A percentile compares a stretch with the other conserved stretches of the same genome.
These are phyloP conservation scores for Salvelinus namaycush DNA, from an alignment of 2,113 vertebrate genomes.

Conservation along the genomic window DNA sequence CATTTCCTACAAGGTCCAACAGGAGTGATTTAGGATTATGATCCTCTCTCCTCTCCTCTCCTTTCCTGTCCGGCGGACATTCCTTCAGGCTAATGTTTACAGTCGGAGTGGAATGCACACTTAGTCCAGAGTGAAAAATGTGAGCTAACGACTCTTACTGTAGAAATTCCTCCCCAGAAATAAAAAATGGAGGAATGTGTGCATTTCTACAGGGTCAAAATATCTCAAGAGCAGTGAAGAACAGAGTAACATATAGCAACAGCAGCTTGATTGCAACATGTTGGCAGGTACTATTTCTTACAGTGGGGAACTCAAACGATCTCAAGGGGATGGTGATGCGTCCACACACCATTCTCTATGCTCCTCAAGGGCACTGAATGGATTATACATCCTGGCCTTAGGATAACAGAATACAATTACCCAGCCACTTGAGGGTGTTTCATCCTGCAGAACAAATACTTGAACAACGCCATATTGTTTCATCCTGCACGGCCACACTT, in stretches of 20 bases:
- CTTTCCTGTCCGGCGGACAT: not conserved
- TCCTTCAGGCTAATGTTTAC: slow-evolving; percentile 3
- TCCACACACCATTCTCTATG: no score
- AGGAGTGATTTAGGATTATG: slow-evolving; percentile 26
- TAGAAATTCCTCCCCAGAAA: not conserved
- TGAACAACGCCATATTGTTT: not conserved
- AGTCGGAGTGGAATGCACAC: not conserved
- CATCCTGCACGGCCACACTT: no score
- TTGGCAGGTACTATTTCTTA: no score
- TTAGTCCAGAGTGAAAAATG: not conserved
- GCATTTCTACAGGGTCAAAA: not conserved
- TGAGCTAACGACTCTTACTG: not conserved
- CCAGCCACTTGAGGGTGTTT: no score
- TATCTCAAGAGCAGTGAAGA: not conserved
- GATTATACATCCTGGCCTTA: not conserved
- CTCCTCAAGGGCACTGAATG: not conserved
- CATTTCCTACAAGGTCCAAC: slow-evolving; percentile 10
- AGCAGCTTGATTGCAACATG: not conserved
- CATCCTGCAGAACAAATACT: not conserved
- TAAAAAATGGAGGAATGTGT: no score
- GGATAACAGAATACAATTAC: not conserved
- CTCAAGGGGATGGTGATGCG: no score
- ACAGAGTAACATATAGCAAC: not conserved
- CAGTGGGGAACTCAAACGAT: no score
- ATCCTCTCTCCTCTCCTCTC: not conserved